phyloP scores from a whole-genome alignment of 2,797 vertebrate species.

The Xenentodon cancila region DNA sequence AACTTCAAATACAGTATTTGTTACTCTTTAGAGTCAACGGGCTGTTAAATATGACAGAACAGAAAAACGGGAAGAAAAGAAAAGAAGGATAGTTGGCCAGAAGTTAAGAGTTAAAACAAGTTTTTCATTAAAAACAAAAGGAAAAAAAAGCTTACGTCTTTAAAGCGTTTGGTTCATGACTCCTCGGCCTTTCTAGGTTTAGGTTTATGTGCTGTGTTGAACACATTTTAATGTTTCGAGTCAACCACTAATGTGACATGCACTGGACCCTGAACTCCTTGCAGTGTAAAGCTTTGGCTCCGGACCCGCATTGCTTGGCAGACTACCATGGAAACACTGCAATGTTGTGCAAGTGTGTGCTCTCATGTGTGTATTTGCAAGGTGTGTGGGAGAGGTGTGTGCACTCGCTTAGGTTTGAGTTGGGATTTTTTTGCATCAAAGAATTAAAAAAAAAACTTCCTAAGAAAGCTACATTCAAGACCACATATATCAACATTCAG shows the following conservation, averaged over 20 bases:
- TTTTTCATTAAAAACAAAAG: background rate
- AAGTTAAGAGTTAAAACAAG: conserved; percentile 7
- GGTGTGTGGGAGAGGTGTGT: conserved; percentile 42
- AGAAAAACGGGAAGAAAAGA: too few species aligned
- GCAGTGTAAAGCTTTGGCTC: conserved; percentile 57
- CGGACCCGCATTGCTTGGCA: conserved; percentile 60
- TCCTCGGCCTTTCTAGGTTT: conserved; percentile 25
- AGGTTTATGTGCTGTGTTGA: conserved; percentile 22
- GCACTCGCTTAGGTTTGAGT: conserved; percentile 35
- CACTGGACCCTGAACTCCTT: conserved; percentile 59
- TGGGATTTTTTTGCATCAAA: conserved; percentile 24
- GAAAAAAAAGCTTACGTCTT: conserved; percentile 27
- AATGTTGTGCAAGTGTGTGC: conserved; percentile 32
- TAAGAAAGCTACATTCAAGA: conserved; percentile 14
- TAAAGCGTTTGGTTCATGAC: conserved; percentile 38
- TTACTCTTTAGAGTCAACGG: too few species aligned
- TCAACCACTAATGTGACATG: conserved; percentile 48
- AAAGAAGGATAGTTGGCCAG: conserved; percentile 4
- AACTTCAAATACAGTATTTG: too few species aligned
- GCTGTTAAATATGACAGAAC: too few species aligned
- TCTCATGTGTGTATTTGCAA: conserved; percentile 34
- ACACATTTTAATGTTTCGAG: conserved; percentile 33
- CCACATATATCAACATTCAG: conserved; percentile 14
- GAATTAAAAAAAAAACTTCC: conserved; percentile 16
- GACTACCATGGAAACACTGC: conserved; percentile 54